Conservation (phyloP, 2,797 vertebrate species). For the Hemitrygon akajei region DNA sequence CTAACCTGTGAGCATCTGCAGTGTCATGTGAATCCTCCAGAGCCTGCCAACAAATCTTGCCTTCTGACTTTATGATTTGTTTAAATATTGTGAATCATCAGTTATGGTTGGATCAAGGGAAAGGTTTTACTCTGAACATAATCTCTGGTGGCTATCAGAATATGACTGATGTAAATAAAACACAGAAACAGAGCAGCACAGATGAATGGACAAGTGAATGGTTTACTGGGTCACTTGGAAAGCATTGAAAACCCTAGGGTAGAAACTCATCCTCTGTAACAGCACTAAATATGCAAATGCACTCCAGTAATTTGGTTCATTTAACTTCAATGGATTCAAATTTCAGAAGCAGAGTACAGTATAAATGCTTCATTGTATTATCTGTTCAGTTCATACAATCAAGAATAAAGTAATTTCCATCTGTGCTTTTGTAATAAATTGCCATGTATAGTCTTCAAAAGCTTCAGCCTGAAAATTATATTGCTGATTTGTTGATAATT, state of each 20-base stretch:
- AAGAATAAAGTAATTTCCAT: too few species aligned
- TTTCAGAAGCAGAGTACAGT: too few species aligned
- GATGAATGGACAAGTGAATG: too few species aligned
- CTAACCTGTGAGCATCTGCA: not conserved
- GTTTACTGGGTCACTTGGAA: not conserved
- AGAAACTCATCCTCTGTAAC: too few species aligned
- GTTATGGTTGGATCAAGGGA: not conserved
- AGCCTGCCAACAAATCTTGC: not conserved
- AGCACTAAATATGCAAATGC: too few species aligned
- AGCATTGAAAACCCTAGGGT: not conserved
- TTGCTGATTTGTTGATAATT: not conserved
- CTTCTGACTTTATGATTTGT: not conserved
- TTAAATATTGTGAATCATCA: not conserved
- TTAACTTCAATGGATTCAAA: too few species aligned
- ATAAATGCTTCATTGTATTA: too few species aligned
- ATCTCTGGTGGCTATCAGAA: not conserved
- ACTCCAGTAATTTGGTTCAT: too few species aligned
- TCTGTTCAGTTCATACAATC: too few species aligned
- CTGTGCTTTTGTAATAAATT: not conserved
- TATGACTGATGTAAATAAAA: not conserved
- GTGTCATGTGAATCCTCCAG: not conserved
- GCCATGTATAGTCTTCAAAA: not conserved
- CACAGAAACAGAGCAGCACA: not conserved
- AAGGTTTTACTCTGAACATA: not conserved
- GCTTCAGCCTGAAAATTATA: not conserved